Evolutionary conservation across 2,888 invertebrate species (phyloP).

Genomic region (Dryocosmus kuriphilus): DNA sequence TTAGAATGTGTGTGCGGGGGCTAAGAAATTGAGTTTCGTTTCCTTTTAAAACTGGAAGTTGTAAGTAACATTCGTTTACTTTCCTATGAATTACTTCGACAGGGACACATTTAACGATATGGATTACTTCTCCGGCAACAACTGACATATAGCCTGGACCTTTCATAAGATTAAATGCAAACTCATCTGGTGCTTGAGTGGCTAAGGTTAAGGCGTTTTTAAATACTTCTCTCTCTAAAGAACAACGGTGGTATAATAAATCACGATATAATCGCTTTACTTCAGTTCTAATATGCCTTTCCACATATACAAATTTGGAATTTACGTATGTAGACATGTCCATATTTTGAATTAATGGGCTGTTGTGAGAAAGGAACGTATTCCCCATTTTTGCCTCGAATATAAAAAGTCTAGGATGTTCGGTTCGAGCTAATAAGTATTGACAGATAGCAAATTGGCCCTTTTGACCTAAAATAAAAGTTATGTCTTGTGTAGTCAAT

Average conservation of each 20-base stretch:
- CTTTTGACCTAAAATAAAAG: too few relatives aligned
- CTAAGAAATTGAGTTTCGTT: conserved; percentile 49
- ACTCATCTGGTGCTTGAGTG: too few relatives aligned
- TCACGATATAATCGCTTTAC: conserved; percentile 56
- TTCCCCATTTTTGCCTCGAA: conserved; percentile 20
- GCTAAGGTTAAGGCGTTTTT: conserved; percentile 58
- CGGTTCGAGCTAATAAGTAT: conserved; percentile 41
- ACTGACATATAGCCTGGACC: conserved; percentile 59
- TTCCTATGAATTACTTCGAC: conserved; percentile 50
- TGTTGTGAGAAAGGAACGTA: not conserved
- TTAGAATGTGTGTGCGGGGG: conserved; percentile 36
- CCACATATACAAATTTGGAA: conserved; percentile 63
- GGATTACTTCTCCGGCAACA: conserved; percentile 62
- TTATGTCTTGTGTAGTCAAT: too few relatives aligned
- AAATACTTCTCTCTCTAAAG: conserved; percentile 60
- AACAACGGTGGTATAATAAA: conserved; percentile 59
- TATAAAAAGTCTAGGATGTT: conserved; percentile 52
- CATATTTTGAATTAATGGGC: conserved; percentile 37
- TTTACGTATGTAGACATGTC: conserved; percentile 61
- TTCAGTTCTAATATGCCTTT: conserved; percentile 57
- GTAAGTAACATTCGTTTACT: conserved; percentile 55
- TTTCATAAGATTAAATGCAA: conserved; percentile 59
- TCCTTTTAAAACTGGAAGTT: conserved; percentile 55
- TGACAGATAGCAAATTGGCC: too few relatives aligned
- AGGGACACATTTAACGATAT: conserved; percentile 62